Evolutionary conservation across 2,888 invertebrate genomes (phyloP), one percentile per base, ranked within the genome.

Genomic region (Apeira syringaria): DNA sequence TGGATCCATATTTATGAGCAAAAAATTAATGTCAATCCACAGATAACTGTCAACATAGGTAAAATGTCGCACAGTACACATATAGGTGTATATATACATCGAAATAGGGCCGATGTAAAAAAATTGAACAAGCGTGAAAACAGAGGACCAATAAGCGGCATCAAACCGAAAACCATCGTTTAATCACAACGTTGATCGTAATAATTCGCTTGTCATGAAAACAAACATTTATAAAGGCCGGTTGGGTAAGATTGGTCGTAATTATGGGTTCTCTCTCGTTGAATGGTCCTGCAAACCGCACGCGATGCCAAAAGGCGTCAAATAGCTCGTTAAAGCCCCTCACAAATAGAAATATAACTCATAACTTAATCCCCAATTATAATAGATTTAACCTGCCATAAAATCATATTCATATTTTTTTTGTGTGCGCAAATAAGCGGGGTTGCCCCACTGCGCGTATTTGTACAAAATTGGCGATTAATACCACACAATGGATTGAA

Each of bases 351-450:
- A 85, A 88, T 84, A 85, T 82, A 79, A 84, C 75, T 80, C 84
- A 86, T 83, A 86, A 86, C 86, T 74, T 88, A 87, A 89, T 89
- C 88, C 87, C 80, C 76, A 65, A 70, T 75, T 70, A 86, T 82
- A 87, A 87, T 86, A 81, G 82, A 85, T 82, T 85, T 85, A 88
- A 89, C 88, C 82, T 87, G 86, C 80, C 85, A 86, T 87, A 80
- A 88, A 88, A 87, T 87, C 84, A 85, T 85, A 85, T 82, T 79
- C 77, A 64, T 60, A 64, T 74, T 80, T 80, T 78, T 17, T 80
- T 79, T 75, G 70, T 64, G 57, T 53, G 63, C 51, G 69, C 78
- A 80, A 82, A 83, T 69, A 73, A 65, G 69, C 78, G 75, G 85
- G 86, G 85, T 80, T 62, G 66, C 58, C 20, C 60, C 74, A 71